Evolutionary conservation across 2,888 invertebrate species (phyloP).

Genomic region (Orthosia gracilis): DNA sequence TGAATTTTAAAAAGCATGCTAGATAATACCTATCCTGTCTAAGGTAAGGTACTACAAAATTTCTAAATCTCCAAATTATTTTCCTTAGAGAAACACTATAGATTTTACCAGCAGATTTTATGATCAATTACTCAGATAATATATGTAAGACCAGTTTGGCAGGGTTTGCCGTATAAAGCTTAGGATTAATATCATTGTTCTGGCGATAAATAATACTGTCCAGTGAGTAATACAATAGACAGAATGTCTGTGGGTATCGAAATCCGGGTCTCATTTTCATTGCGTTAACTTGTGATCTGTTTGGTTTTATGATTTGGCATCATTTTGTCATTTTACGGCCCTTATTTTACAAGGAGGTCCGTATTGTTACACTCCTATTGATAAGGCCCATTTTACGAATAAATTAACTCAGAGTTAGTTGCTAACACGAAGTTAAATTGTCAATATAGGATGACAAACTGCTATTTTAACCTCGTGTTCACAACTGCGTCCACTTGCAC

Average conservation of each 20-base stretch:
- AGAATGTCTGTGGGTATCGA: conserved; percentile 44
- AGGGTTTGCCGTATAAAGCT: conserved; percentile 7
- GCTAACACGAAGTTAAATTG: too few species aligned
- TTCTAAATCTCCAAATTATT: conserved; percentile 2
- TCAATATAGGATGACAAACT: too few species aligned
- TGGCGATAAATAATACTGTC: conserved; percentile 28
- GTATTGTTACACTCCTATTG: background rate
- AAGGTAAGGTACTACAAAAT: too few species aligned
- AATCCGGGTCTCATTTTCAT: conserved; percentile 53
- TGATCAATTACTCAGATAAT: conserved; percentile 7
- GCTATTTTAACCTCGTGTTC: too few species aligned
- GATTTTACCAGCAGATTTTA: conserved; percentile 5
- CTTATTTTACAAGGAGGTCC: background rate
- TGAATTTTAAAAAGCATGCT: too few species aligned
- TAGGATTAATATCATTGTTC: conserved; percentile 18
- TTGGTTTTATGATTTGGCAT: background rate
- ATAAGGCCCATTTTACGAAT: too few species aligned
- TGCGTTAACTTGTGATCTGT: background rate
- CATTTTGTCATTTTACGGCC: background rate
- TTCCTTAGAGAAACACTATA: conserved; percentile 27
- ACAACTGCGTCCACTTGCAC: too few species aligned
- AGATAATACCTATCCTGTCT: background rate
- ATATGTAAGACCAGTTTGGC: conserved; percentile 42
- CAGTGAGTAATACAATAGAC: conserved; percentile 45
- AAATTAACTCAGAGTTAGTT: too few species aligned